A percentile compares a stretch with the other conserved stretches of the same genome.
Evolutionary conservation across 2,113 vertebrate species (phyloP).

Genomic region (Plotosus lineatus): DNA sequence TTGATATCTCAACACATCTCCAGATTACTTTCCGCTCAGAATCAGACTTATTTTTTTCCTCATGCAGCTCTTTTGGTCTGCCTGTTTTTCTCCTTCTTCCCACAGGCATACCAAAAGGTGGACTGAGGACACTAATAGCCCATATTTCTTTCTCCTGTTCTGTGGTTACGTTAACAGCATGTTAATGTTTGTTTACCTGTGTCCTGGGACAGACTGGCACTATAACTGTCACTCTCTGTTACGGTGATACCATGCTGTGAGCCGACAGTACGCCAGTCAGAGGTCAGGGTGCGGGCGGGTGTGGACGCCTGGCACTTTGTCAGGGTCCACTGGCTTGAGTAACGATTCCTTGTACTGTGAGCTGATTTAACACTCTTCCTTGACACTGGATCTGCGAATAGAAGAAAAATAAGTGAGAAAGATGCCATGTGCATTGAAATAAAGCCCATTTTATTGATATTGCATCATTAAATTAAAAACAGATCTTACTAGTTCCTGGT

Average conservation of each 20-base stretch:
- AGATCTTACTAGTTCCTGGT: slow-evolving; percentile 91
- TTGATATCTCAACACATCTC: not conserved
- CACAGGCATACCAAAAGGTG: not conserved
- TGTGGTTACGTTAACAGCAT: not conserved
- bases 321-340: slow-evolving; percentile 98
- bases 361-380: slow-evolving; percentile 95
- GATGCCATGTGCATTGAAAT: not conserved
- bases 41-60: not conserved
- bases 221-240: slow-evolving; percentile 98
- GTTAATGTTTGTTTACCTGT: slow-evolving; percentile 75
- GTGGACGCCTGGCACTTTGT: slow-evolving; percentile 97
- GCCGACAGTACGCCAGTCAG: slow-evolving; percentile 94
- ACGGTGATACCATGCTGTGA: slow-evolving; percentile 97
- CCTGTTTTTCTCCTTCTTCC: not conserved
- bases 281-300: slow-evolving; percentile 91
- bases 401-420: not conserved
- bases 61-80: not conserved
- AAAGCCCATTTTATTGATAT: not conserved
- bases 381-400: slow-evolving; percentile 85
- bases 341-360: slow-evolving; percentile 93
- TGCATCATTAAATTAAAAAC: not conserved
- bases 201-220: slow-evolving; percentile 96
- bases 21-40: not conserved
- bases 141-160: not conserved
- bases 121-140: not conserved